These are phyloP conservation scores for Rousettus madagascariensis DNA, from an alignment of 2,797 vertebrate genomes.

Conservation along the genomic window DNA sequence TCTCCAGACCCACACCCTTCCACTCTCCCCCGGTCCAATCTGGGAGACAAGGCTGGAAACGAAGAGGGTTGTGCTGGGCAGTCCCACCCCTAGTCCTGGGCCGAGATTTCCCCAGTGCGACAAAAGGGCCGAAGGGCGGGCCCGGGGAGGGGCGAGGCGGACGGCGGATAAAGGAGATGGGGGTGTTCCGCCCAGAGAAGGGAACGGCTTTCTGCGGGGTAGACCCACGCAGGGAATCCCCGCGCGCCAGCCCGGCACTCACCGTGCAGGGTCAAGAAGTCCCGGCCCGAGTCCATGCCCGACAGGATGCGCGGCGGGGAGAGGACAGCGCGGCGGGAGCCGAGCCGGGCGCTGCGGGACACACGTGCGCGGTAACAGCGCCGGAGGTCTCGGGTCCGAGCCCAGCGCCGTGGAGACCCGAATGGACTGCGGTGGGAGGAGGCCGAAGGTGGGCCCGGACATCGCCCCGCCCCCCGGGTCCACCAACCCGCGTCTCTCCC, in stretches of 20 bases:
- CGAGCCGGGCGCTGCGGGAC: neutral
- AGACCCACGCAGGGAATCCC: neutral
- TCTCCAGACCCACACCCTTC: neutral
- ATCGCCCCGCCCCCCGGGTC: neutral
- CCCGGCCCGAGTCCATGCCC: constrained; percentile 69
- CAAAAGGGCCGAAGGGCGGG: neutral
- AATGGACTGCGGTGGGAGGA: neutral
- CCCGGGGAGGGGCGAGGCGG: neutral
- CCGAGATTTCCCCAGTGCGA: neutral
- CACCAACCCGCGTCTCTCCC: constrained; percentile 49
- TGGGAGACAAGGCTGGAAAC: neutral
- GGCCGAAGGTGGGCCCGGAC: constrained; percentile 17
- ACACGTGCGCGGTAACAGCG: neutral
- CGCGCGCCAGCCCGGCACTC: neutral
- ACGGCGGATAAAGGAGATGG: neutral
- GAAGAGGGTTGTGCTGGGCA: neutral
- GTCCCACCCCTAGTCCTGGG: neutral
- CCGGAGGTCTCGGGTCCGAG: neutral
- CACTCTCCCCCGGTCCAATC: neutral
- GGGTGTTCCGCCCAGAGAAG: neutral
- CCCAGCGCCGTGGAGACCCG: neutral
- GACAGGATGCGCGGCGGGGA: neutral
- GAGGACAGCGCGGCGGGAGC: neutral
- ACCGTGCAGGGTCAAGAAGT: constrained; percentile 73
- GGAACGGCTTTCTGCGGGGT: neutral